Evolutionary conservation across 2,888 invertebrate genomes (phyloP).

Genomic region (Eristalinus aeneus): DNA sequence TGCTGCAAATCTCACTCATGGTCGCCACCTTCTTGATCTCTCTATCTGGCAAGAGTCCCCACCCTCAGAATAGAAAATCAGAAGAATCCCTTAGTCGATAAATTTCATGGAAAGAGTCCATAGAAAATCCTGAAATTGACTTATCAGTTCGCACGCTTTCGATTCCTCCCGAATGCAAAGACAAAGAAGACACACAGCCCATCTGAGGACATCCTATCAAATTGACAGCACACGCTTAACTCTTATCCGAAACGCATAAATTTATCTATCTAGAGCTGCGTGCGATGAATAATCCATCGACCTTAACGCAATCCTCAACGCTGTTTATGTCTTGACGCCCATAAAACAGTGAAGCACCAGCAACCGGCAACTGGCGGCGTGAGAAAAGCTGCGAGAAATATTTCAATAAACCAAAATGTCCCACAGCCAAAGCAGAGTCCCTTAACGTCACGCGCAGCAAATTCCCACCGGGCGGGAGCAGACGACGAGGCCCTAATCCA

Average conservation of each 20-base stretch:
- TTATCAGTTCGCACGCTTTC: background rate
- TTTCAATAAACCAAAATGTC: slow-evolving; percentile 30
- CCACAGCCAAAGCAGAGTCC: background rate
- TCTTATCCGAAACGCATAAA: background rate
- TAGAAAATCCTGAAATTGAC: background rate
- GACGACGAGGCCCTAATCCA: slow-evolving; percentile 1
- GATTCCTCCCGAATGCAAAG: background rate
- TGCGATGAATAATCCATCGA: slow-evolving; percentile 10
- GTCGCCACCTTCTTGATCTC: no score
- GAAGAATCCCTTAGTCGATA: background rate
- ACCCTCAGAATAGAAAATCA: no score
- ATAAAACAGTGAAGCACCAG: background rate
- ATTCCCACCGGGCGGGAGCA: background rate
- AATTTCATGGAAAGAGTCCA: background rate
- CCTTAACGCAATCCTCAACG: background rate
- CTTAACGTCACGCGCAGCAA: background rate
- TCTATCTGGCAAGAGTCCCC: no score
- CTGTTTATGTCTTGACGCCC: background rate
- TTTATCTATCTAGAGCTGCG: background rate
- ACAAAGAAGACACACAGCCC: background rate
- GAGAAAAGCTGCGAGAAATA: background rate
- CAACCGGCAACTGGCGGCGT: background rate
- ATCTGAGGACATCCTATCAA: background rate
- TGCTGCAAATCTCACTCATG: no score
- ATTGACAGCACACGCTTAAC: background rate